Percentiles rank a stretch among this genome's conserved stretches.
These are phyloP conservation scores for Cyrtorhinus lividipennis DNA, from an alignment of 1,140 invertebrate genomes.

Conservation along the genomic window DNA sequence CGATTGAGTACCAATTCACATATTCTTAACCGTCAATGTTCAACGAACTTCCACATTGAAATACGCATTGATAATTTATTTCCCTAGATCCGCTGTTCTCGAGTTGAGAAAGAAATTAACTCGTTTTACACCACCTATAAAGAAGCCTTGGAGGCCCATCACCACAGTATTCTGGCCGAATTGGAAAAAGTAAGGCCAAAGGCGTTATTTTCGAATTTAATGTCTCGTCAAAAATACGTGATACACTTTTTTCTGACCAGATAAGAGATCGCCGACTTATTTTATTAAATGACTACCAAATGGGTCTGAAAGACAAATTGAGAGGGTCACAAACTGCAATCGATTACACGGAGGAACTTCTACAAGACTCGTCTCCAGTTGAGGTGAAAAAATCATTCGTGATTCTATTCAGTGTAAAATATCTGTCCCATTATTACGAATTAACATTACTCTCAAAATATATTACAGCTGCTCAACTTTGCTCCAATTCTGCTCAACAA, in stretches of 20 bases:
- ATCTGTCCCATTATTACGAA: neutral
- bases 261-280: neutral
- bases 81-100: slow-evolving; percentile 28
- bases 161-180: slow-evolving; percentile 36
- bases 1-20: too few species aligned
- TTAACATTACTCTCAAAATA: neutral
- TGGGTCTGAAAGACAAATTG: neutral
- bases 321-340: neutral
- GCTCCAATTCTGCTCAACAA: slow-evolving; percentile 43
- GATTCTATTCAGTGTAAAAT: too few species aligned
- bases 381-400: slow-evolving; percentile 18
- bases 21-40: neutral
- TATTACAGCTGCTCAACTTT: slow-evolving; percentile 50
- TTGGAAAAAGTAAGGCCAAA: slow-evolving; percentile 24
- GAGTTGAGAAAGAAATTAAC: slow-evolving; percentile 44
- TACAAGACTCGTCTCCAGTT: slow-evolving; percentile 14
- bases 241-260: slow-evolving; percentile 26
- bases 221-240: slow-evolving; percentile 34
- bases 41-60: neutral
- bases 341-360: slow-evolving; percentile 22
- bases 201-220: slow-evolving; percentile 16
- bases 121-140: slow-evolving; percentile 43
- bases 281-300: neutral
- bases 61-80: neutral
- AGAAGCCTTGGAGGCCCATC: slow-evolving; percentile 43